These are phyloP conservation scores for Diarsia rubi DNA, from an alignment of 2,888 invertebrate species.

Conservation along the genomic window DNA sequence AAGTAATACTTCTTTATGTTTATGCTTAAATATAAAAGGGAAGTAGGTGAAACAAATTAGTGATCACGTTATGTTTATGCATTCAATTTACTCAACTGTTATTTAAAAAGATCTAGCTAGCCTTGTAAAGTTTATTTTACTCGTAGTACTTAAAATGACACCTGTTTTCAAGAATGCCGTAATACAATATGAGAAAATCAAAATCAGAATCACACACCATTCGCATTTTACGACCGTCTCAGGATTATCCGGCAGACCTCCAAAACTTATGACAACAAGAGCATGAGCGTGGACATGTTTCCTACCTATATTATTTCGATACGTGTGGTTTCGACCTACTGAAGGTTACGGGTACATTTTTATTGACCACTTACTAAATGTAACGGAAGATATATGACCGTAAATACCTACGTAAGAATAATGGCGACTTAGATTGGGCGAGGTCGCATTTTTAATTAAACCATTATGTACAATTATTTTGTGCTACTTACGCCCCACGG, in stretches of 20 bases:
- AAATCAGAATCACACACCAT: conserved; percentile 9
- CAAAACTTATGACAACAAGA: conserved; percentile 31
- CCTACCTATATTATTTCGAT: conserved; percentile 29
- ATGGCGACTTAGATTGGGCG: conserved; percentile 69
- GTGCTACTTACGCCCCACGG: conserved; percentile 65
- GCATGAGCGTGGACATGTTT: background rate
- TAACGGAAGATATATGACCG: conserved; percentile 73
- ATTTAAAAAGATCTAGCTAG: background rate
- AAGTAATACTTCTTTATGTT: background rate
- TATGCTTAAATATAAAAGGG: background rate
- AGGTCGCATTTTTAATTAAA: conserved; percentile 77
- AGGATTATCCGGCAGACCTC: conserved; percentile 33
- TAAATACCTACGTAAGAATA: conserved; percentile 65
- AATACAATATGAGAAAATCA: conserved; percentile 7
- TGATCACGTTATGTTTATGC: background rate
- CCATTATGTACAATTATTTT: conserved; percentile 73
- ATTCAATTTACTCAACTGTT: background rate
- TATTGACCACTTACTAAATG: conserved; percentile 65
- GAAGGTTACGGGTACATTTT: conserved; percentile 71
- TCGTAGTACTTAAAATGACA: conserved; percentile 16
- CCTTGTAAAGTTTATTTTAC: background rate
- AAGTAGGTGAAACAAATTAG: background rate
- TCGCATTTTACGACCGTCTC: conserved; percentile 20
- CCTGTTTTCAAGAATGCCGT: conserved; percentile 19
- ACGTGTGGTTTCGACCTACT: conserved; percentile 16